These are phyloP conservation scores for Solen grandis DNA, from an alignment of 1,140 invertebrate species.

Conservation along the genomic window DNA sequence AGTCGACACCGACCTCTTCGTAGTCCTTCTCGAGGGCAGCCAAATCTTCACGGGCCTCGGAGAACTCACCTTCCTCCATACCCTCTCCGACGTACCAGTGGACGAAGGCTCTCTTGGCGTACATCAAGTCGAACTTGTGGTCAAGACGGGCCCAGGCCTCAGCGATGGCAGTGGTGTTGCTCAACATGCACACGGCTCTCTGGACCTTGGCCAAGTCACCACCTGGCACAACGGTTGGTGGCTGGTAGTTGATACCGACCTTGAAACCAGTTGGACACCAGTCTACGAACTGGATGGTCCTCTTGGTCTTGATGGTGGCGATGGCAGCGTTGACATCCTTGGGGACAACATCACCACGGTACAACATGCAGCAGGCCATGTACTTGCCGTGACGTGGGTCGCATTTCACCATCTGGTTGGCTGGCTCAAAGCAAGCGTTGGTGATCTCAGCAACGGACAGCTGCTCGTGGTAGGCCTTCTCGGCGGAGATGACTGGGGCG, in stretches of 20 bases:
- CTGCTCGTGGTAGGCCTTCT: conserved; percentile 80
- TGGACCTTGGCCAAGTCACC: conserved; percentile 88
- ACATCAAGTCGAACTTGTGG: conserved; percentile 85
- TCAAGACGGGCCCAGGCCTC: conserved; percentile 86
- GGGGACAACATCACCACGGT: conserved; percentile 82
- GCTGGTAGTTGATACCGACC: conserved; percentile 82
- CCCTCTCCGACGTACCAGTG: conserved; percentile 82
- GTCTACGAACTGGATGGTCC: conserved; percentile 81
- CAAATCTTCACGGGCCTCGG: conserved; percentile 92
- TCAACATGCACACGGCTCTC: conserved; percentile 84
- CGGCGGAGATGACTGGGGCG: conserved; percentile 77
- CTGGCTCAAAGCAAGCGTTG: conserved; percentile 92
- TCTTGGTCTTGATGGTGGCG: conserved; percentile 89
- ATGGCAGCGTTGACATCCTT: conserved; percentile 93
- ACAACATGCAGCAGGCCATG: conserved; percentile 85
- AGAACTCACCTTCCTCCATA: conserved; percentile 85
- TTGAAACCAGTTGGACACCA: conserved; percentile 50
- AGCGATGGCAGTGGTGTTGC: conserved; percentile 90
- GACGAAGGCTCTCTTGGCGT: conserved; percentile 82
- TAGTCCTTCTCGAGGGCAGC: conserved; percentile 83
- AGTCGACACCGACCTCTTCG: conserved; percentile 62
- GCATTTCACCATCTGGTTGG: conserved; percentile 83
- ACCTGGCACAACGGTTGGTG: conserved; percentile 86
- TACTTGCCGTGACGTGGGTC: conserved; percentile 65
- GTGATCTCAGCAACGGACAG: conserved; percentile 83